A percentile compares a stretch with the other conserved stretches of the same genome.
These are phyloP conservation scores for Athalia cordata DNA, from an alignment of 2,888 invertebrate genomes.

Conservation along the genomic window DNA sequence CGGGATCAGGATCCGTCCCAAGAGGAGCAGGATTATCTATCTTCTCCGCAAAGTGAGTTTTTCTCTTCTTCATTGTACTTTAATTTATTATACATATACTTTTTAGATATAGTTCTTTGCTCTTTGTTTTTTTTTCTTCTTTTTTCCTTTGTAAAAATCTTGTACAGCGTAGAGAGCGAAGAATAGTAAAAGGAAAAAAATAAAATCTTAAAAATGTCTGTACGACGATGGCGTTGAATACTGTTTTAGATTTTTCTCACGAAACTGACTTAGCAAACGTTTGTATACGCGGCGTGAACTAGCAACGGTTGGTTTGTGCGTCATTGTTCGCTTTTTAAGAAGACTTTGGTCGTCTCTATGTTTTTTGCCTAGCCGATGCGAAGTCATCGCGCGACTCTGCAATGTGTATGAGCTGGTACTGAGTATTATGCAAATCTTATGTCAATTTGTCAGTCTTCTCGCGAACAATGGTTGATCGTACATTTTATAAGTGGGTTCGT, in stretches of 20 bases:
- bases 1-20: constrained; percentile 70
- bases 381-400: constrained; percentile 10
- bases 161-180: not conserved
- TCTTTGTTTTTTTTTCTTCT: not conserved
- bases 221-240: not conserved
- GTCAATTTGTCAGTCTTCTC: constrained; percentile 15
- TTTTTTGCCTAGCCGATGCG: not conserved
- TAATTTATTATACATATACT: not conserved
- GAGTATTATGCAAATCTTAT: constrained; percentile 20
- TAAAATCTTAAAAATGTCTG: too few species aligned
- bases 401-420: not conserved
- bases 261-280: constrained; percentile 23
- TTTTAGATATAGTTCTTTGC: not conserved
- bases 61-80: not conserved
- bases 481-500: constrained; percentile 10
- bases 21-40: constrained; percentile 80
- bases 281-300: not conserved
- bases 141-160: not conserved
- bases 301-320: not conserved
- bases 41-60: constrained; percentile 77
- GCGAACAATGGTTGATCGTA: constrained; percentile 5
- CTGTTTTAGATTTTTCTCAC: constrained; percentile 23
- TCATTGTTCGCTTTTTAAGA: constrained; percentile 4
- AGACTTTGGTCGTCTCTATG: not conserved
- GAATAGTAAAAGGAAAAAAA: not conserved